Evolutionary conservation across 2,888 invertebrate species (phyloP).

Genomic region (Acrocyrtus sp.): DNA sequence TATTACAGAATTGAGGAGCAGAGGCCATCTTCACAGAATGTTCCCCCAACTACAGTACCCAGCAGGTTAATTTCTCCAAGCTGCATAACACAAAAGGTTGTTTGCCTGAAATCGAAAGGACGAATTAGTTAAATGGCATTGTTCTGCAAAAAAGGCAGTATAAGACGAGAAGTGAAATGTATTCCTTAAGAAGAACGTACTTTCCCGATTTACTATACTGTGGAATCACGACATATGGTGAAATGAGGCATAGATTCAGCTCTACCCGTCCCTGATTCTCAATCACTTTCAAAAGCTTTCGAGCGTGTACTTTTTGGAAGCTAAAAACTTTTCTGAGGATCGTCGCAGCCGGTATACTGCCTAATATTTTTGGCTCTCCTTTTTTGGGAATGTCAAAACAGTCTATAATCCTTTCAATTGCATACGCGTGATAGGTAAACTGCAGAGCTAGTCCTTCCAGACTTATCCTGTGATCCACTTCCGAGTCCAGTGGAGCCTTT

Average conservation of each 20-base stretch:
- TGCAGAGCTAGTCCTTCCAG: constrained; percentile 41
- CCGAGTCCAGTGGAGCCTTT: constrained; percentile 29
- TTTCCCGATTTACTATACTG: constrained; percentile 65
- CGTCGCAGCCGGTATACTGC: constrained; percentile 14
- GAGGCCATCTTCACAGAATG: constrained; percentile 33
- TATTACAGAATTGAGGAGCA: constrained; percentile 13
- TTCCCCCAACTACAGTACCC: constrained; percentile 35
- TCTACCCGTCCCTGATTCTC: constrained; percentile 43
- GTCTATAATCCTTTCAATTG: constrained; percentile 29
- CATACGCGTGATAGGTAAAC: constrained; percentile 28
- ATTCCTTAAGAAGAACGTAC: background rate
- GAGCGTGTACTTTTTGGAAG: constrained; percentile 20
- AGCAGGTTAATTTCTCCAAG: constrained; percentile 38
- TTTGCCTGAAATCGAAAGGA: constrained; percentile 15
- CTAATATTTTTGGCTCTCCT: background rate
- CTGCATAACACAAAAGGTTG: constrained; percentile 24
- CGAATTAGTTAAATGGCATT: background rate
- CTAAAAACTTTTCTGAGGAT: constrained; percentile 22
- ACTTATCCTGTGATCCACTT: constrained; percentile 32
- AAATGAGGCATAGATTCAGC: constrained; percentile 78
- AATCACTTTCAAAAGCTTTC: constrained; percentile 26
- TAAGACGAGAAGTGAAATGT: background rate
- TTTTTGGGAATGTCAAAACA: constrained; percentile 22
- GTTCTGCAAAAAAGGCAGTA: background rate
- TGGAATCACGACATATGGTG: constrained; percentile 88